Percentiles rank a stretch among this genome's conserved stretches.
Conservation (phyloP, 2,797 vertebrate species). For the Hylomyscus alleni region DNA sequence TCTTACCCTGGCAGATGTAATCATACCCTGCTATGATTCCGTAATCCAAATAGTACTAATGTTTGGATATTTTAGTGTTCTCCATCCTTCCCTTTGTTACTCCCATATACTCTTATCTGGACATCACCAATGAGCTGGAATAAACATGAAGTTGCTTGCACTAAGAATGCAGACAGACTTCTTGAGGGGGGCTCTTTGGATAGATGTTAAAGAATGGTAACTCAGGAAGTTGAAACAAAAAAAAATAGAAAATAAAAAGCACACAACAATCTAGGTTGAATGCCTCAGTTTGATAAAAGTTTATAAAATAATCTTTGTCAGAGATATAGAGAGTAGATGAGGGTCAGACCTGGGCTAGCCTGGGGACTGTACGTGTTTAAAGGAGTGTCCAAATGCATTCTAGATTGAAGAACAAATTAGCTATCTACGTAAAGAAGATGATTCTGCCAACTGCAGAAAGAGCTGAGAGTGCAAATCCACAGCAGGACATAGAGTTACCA, state of each 20-base stretch:
- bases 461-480: neutral
- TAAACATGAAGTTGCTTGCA: neutral
- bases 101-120: neutral
- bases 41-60: neutral
- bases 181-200: neutral
- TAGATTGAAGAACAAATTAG: neutral
- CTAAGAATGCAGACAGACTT: neutral
- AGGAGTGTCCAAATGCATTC: neutral
- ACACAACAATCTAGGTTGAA: neutral
- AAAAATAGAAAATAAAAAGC: neutral
- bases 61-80: neutral
- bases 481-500: neutral
- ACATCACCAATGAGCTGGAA: neutral
- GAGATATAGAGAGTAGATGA: neutral
- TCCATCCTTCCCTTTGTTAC: neutral
- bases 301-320: conserved; percentile 4
- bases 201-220: neutral
- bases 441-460: neutral
- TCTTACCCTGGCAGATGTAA: neutral
- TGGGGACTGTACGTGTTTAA: neutral
- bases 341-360: neutral
- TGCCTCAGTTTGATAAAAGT: neutral
- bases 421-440: neutral
- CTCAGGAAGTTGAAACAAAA: neutral
- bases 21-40: neutral